A percentile compares a stretch with the other conserved stretches of the same genome.
phyloP scores from a whole-genome alignment of 1,140 invertebrate genomes.

The Oryzaephilus surinamensis region DNA sequence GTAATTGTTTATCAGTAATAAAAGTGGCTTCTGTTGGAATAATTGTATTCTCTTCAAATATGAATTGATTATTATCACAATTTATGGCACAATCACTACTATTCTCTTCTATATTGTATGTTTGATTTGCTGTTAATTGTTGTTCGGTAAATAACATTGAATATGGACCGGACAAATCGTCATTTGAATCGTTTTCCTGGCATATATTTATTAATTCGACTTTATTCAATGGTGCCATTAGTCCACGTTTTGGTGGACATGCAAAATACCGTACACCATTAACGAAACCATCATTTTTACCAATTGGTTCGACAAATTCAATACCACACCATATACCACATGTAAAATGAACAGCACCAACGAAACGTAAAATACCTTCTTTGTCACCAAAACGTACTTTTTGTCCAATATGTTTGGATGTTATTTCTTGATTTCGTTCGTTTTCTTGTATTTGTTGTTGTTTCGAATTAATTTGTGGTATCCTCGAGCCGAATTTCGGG shows the following conservation, averaged over 20 bases:
- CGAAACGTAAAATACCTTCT: constrained; percentile 44
- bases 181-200: constrained; percentile 1
- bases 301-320: constrained; percentile 45
- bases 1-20: no score
- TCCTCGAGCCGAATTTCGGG: no score
- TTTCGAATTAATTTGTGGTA: constrained; percentile 27
- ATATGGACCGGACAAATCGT: constrained; percentile 39
- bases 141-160: constrained; percentile 43
- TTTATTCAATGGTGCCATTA: constrained; percentile 42
- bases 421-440: constrained; percentile 15
- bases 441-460: constrained; percentile 19
- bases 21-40: no score
- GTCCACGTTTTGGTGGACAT: constrained; percentile 38
- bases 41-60: no score
- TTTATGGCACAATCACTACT: neutral
- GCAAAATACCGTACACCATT: constrained; percentile 45
- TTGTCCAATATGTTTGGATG: constrained; percentile 38
- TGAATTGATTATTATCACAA: neutral
- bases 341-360: constrained; percentile 46
- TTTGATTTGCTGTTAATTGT: constrained; percentile 25
- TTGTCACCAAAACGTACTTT: constrained; percentile 41
- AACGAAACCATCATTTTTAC: constrained; percentile 52
- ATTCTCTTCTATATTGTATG: neutral
- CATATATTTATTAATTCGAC: constrained; percentile 23
- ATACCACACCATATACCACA: constrained; percentile 53